Conservation (phyloP, 2,113 vertebrate species). For the Vombatus ursinus region DNA sequence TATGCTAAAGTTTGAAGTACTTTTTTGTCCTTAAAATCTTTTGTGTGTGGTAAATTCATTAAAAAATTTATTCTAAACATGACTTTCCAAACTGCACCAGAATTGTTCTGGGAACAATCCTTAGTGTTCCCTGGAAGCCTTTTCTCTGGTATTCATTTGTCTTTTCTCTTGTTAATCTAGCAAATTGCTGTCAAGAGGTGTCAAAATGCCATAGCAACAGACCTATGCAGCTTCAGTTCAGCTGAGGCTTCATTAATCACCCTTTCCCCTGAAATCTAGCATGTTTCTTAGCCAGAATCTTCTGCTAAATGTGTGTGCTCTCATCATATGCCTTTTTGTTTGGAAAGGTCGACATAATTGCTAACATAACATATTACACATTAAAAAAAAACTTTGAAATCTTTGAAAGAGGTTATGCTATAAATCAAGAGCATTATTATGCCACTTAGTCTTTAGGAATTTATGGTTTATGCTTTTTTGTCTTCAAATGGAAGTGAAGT, state of each 20-base stretch:
- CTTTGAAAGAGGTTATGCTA: neutral
- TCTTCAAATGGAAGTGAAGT: neutral
- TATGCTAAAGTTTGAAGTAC: conserved; percentile 45
- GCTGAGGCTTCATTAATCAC: conserved; percentile 72
- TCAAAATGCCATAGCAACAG: conserved; percentile 78
- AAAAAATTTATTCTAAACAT: conserved; percentile 70
- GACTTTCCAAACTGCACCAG: conserved; percentile 62
- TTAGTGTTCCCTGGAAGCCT: conserved; percentile 51
- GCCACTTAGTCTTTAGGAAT: neutral
- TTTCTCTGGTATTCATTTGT: conserved; percentile 64
- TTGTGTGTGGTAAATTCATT: conserved; percentile 19
- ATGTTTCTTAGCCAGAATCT: neutral
- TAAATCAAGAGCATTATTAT: neutral
- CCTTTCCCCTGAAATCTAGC: conserved; percentile 20
- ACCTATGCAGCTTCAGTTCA: conserved; percentile 71
- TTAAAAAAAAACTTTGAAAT: neutral
- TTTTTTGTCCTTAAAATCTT: conserved; percentile 60
- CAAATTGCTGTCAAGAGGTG: conserved; percentile 69
- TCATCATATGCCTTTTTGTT: neutral
- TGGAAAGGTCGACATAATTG: neutral
- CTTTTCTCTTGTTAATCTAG: conserved; percentile 61
- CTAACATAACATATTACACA: neutral
- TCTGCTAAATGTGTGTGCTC: neutral
- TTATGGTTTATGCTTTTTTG: neutral
- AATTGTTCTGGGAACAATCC: conserved; percentile 68